Evolutionary conservation across 2,113 vertebrate genomes (phyloP).

Genomic region (Sprattus sprattus): DNA sequence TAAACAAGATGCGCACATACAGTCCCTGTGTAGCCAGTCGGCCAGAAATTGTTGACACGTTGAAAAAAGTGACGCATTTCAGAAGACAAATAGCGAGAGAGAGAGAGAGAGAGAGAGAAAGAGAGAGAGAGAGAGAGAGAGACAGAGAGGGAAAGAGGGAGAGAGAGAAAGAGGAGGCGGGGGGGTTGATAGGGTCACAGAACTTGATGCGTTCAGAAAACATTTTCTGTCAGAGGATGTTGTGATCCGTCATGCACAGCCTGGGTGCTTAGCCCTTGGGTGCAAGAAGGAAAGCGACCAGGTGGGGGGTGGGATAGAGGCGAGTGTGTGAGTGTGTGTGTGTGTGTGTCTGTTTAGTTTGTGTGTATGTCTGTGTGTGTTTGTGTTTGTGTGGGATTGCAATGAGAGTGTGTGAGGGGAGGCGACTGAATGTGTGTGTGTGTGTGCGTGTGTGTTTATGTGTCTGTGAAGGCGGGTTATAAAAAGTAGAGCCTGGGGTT

Average conservation of each 20-base stretch:
- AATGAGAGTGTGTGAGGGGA: constrained; percentile 1
- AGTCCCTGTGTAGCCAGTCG: constrained; percentile 76
- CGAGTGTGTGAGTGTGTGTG: background rate
- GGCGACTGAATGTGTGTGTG: constrained; percentile 41
- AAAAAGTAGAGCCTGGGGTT: constrained; percentile 78
- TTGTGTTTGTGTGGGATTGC: no score
- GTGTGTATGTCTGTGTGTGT: no score
- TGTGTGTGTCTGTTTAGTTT: no score
- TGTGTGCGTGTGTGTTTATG: background rate
- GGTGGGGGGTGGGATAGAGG: constrained; percentile 28
- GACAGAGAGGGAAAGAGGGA: background rate
- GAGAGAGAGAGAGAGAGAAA: background rate
- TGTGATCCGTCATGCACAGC: constrained; percentile 72
- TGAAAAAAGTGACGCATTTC: constrained; percentile 76
- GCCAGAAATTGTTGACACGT: constrained; percentile 86
- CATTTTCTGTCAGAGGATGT: constrained; percentile 78
- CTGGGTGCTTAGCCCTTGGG: constrained; percentile 72
- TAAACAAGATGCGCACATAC: constrained; percentile 59
- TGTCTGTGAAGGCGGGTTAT: constrained; percentile 48
- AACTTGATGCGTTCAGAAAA: constrained; percentile 81
- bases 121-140: background rate
- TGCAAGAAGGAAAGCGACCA: constrained; percentile 49
- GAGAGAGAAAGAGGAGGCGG: constrained; percentile 65
- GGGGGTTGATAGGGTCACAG: constrained; percentile 79
- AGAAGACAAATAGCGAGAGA: constrained; percentile 39